A percentile compares a stretch with the other conserved stretches of the same genome.
These are phyloP conservation scores for Daboia siamensis DNA, from an alignment of 2,113 vertebrate genomes.

Conservation along the genomic window DNA sequence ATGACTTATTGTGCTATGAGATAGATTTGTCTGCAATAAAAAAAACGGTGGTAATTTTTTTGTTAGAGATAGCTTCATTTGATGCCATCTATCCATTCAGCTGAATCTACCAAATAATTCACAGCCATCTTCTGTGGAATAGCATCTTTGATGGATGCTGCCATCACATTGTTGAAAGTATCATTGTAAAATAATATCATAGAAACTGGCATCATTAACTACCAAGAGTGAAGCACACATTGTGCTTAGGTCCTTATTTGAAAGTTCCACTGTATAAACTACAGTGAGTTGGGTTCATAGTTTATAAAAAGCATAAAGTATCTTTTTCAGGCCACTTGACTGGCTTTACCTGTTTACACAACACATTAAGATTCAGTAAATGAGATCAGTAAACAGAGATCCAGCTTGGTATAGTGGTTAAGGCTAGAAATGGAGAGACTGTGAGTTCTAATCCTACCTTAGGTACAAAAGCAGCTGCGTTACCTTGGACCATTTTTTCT, in stretches of 20 bases:
- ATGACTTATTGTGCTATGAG: neutral
- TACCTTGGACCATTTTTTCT: neutral
- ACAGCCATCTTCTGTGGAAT: neutral
- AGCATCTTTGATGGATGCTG: neutral
- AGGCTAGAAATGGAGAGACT: neutral
- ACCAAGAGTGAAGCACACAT: neutral
- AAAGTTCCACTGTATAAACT: neutral
- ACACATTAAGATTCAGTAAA: neutral
- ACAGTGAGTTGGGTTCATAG: neutral
- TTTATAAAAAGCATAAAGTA: neutral
- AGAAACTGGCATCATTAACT: neutral
- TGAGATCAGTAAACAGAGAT: neutral
- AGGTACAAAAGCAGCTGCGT: neutral
- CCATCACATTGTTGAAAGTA: neutral
- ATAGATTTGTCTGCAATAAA: neutral
- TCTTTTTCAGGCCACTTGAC: neutral
- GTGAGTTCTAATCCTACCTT: neutral
- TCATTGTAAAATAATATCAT: neutral
- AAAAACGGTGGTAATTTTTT: neutral
- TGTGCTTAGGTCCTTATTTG: neutral
- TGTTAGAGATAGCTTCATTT: neutral
- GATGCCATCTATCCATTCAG: neutral
- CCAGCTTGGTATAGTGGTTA: neutral
- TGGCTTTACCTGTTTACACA: neutral
- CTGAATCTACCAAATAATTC: neutral